Base-by-base conservation (phyloP, 2,888 invertebrate species). In the Neelides folsomi region DNA sequence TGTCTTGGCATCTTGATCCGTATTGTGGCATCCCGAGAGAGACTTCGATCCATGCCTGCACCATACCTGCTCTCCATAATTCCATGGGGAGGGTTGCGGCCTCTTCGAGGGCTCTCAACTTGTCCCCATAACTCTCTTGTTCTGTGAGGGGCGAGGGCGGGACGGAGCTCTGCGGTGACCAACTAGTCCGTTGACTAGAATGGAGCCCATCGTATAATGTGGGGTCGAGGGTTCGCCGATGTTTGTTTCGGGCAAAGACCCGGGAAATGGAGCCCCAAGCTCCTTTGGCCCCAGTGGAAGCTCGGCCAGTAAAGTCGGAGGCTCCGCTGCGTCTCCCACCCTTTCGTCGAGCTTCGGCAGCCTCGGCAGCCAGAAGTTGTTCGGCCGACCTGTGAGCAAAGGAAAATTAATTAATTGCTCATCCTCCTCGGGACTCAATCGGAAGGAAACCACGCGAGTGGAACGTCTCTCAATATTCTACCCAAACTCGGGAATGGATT, bases 11-110 rank as follows among this genome's bases (percentile, higher is more conserved):
- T 43, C 85, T 77, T 18, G 83, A 79, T 2, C 89, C 89, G 66
- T 92, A 92, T 67, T 89, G 89, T 0, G 90, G 88, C 92, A 94
- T 92, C 49, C 89, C 90, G 6, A 94, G 77, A 0, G 89, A 87
- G 34, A 93, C 82, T 71, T 93, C 93, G 47, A 94, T 74, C 93
- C 93, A 94, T 1, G 93, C 90, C 39, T 92, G 77, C 50, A 94
- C 90, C 55, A 90, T 90, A 0, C 88, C 85, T 12, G 93, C 89
- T 53, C 88, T 78, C 93, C 93, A 94, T 67, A 87, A 75, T 55
- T 87, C 84, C 74, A 93, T 82, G 7, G 90, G 89, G 54, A 88
- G 66, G 8, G 76, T 48, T 80, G 82, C 38, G 79, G 85, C 45
- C 86, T 87, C 70, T 34, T 89, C 79, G 40, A 93, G 73, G 44